Evolutionary conservation across 2,888 invertebrate species (phyloP).

Genomic region (Platerodrilus igneus): DNA sequence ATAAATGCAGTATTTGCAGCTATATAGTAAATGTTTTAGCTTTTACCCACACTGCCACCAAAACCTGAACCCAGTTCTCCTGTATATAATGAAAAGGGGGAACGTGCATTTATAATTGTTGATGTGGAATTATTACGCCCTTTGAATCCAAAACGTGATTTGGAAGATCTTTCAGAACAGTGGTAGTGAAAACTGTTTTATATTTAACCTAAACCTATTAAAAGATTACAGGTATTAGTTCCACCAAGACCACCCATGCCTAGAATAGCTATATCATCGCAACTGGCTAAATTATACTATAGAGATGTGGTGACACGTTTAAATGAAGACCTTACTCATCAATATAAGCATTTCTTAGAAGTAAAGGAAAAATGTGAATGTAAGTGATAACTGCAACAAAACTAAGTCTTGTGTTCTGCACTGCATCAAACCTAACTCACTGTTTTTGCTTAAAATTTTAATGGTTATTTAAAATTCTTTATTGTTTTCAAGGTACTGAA

Average conservation of each 20-base stretch:
- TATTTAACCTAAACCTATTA: no score
- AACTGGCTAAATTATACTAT: conserved; percentile 36
- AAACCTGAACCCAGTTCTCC: conserved; percentile 36
- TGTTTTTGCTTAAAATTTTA: no score
- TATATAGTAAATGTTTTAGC: no score
- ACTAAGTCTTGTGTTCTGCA: no score
- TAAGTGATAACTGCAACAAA: conserved; percentile 17
- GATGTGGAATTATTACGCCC: conserved; percentile 42
- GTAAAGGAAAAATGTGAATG: conserved; percentile 28
- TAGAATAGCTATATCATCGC: conserved; percentile 33
- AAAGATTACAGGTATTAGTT: conserved; percentile 25
- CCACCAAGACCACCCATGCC: conserved; percentile 25
- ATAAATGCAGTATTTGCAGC: no score
- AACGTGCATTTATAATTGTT: conserved; percentile 41
- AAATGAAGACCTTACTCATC: conserved; percentile 35
- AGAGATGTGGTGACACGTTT: conserved; percentile 36
- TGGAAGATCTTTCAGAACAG: conserved; percentile 39
- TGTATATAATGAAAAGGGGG: conserved; percentile 38
- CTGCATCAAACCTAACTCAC: no score
- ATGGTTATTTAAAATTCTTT: no score
- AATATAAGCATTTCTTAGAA: conserved; percentile 33
- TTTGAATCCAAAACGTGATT: conserved; percentile 30
- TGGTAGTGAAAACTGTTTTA: conserved; percentile 14
- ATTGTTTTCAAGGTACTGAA: no score
- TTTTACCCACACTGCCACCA: conserved; percentile 31